Conservation (phyloP, 2,888 invertebrate genomes). For the Melinaea menophilus region DNA sequence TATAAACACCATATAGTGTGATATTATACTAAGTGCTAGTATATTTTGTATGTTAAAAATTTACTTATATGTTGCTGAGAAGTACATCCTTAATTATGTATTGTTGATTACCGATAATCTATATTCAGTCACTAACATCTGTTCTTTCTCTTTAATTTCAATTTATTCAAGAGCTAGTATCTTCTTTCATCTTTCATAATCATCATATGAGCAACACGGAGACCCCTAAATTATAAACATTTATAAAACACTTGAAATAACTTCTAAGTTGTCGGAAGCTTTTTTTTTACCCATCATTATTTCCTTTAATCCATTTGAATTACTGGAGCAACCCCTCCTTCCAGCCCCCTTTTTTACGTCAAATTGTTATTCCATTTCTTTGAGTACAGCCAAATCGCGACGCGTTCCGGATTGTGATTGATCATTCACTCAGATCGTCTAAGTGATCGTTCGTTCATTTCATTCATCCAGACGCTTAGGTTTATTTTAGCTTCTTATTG, state of each 20-base stretch:
- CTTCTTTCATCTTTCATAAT: neutral
- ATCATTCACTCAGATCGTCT: conserved; percentile 31
- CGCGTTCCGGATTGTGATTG: conserved; percentile 30
- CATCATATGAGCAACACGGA: neutral
- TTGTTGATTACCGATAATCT: no score
- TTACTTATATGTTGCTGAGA: no score
- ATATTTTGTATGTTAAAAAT: no score
- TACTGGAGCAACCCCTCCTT: conserved; percentile 12
- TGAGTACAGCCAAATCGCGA: conserved; percentile 28
- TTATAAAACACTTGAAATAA: conserved; percentile 3
- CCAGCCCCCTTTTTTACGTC: conserved; percentile 23
- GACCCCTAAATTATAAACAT: conserved; percentile 3
- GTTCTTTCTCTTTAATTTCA: no score
- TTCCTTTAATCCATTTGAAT: conserved; percentile 13
- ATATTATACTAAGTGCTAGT: no score
- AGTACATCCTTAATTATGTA: no score
- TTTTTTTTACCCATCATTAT: conserved; percentile 11
- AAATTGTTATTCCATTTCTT: conserved; percentile 33
- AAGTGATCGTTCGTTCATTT: conserved; percentile 32
- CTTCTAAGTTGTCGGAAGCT: neutral
- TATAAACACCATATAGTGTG: no score
- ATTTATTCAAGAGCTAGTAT: neutral
- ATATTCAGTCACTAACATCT: no score
- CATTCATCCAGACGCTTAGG: conserved; percentile 26
- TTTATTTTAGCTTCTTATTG: conserved; percentile 28